Evolutionary conservation across 2,888 invertebrate species (phyloP).

Genomic region (Drosophila basisetae): DNA sequence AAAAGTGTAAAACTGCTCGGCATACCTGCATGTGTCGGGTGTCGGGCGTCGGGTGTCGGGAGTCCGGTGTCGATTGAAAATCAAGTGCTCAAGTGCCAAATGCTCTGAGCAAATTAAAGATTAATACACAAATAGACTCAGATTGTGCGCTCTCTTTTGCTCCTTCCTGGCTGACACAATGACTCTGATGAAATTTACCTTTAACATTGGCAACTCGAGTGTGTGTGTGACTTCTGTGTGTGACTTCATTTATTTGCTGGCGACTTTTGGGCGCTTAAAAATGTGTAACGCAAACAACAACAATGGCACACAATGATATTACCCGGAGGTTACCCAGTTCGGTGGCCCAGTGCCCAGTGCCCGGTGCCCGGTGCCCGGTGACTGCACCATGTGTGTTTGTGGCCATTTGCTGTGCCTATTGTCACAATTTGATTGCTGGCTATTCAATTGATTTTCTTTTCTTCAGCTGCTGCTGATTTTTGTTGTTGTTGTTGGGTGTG

Average conservation of each 20-base stretch:
- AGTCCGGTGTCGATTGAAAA: conserved; percentile 7
- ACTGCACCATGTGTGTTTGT: conserved; percentile 48
- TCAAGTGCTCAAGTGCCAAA: not conserved
- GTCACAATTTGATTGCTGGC: conserved; percentile 60
- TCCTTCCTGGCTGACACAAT: conserved; percentile 1
- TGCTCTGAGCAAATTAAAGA: conserved; percentile 20
- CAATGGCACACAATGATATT: conserved; percentile 5
- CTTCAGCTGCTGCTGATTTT: conserved; percentile 37
- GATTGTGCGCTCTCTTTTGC: not conserved
- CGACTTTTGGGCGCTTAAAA: conserved; percentile 59
- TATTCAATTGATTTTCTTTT: conserved; percentile 69
- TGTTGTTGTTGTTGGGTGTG: conserved; percentile 45
- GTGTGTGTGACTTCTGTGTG: conserved; percentile 7
- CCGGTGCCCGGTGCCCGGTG: not conserved
- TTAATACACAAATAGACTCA: conserved; percentile 16
- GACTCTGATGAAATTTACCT: conserved; percentile 12
- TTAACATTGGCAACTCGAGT: conserved; percentile 18
- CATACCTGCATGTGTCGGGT: conserved; percentile 8
- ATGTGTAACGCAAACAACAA: conserved; percentile 25
- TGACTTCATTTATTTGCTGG: conserved; percentile 41
- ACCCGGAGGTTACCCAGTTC: conserved; percentile 34
- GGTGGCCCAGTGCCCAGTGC: not conserved
- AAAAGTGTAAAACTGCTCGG: not conserved
- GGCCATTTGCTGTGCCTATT: conserved; percentile 49
- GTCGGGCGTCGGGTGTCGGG: not conserved